A percentile compares a stretch with the other conserved stretches of the same genome.
Conservation (phyloP, 2,797 vertebrate genomes). For the Phoeniculus purpureus region DNA sequence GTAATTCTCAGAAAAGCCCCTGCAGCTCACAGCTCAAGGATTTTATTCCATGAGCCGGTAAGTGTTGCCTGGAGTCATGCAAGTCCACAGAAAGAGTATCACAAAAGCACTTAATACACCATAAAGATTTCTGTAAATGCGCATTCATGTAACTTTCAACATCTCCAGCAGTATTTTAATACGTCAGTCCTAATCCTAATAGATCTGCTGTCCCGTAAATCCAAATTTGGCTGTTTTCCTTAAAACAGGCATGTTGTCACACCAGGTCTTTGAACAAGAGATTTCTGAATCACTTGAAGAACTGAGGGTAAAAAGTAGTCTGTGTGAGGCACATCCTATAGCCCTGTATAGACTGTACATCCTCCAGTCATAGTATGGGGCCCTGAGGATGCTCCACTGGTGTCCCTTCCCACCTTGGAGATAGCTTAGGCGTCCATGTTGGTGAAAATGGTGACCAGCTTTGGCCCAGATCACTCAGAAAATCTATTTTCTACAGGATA, state of each 20-base stretch:
- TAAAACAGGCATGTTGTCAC: too few species aligned
- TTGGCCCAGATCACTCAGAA: background rate
- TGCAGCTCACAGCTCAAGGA: background rate
- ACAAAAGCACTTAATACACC: background rate
- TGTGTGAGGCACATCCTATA: background rate
- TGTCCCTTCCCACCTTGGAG: background rate
- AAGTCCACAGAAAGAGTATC: background rate
- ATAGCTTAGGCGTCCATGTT: background rate
- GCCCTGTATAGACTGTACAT: too few species aligned
- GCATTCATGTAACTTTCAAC: background rate
- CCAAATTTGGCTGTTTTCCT: background rate
- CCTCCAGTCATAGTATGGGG: background rate
- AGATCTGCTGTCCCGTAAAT: background rate
- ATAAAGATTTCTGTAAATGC: background rate
- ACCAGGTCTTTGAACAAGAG: too few species aligned
- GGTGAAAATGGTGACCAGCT: background rate
- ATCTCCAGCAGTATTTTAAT: background rate
- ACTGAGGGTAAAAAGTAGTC: background rate
- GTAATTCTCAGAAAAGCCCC: background rate
- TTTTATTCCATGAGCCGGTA: background rate
- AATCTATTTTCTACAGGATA: background rate
- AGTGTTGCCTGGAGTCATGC: background rate
- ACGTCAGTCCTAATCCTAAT: background rate
- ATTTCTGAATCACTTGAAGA: background rate
- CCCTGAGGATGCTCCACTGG: background rate